Evolutionary conservation across 2,888 invertebrate species (phyloP), one percentile per base, ranked within the genome.

Genomic region (Heliconius charithonia): DNA sequence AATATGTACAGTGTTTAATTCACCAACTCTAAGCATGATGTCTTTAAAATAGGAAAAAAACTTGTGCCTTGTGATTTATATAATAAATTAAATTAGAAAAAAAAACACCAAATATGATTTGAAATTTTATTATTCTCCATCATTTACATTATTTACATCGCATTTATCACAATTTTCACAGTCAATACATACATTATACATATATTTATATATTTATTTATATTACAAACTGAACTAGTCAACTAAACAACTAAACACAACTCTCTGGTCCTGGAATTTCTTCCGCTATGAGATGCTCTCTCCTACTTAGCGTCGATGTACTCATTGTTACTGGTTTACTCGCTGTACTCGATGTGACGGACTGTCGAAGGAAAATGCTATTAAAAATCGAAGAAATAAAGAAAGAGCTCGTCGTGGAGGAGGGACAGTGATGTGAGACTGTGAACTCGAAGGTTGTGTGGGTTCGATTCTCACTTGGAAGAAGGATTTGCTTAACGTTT

Each of bases 241-340:
- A 80, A 56, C 78, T 80, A 79, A 79, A 82, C 80, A 75, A 87
- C 87, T 93, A 95, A 88, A 95, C 95, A 91, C 95, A 95, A 87
- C 95, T 95, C 83, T 95, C 95, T 83, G 95, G 95, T 76, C 95
- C 95, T 77, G 95, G 95, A 81, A 95, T 93, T 84, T 94, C 94
- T 86, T 95, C 95, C 1, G 95, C 93, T 91, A 94, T 93, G 56
- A 94, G 91, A 82, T 94, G 94, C 82, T 93, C 94, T 87, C 95
- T 87, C 86, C 93, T 93, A 85, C 92, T 93, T 82, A 94, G 83
- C 6, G 93, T 91, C 82, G 91, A 86, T 41, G 87, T 90, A 45
- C 90, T 89, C 79, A 90, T 86, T 10, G 87, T 82, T 19, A 83
- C 74, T 69, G 89, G 85, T 82, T 92, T 92, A 85, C 87, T 91